Evolutionary conservation across 2,888 invertebrate genomes (phyloP), one percentile per base, ranked within the genome.

Genomic region (Yponomeuta evonymella): DNA sequence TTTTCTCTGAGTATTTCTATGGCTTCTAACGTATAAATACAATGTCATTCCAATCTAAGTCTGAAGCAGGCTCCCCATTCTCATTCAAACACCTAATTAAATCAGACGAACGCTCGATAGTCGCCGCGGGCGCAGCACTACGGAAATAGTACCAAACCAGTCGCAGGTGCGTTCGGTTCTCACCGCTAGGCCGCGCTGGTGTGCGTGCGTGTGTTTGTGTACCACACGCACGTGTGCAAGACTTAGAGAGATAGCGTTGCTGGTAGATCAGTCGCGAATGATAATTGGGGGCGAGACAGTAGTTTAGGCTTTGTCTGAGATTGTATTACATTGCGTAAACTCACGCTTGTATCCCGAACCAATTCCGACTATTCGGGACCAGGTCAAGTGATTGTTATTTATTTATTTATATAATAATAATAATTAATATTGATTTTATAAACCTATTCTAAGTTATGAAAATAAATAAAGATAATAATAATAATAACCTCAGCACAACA

Each of bases 141-240:
- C 79, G 79, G 82, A 83, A 85, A 84, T 84, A 81, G 83, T 70
- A 79, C 79, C 80, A 82, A 83, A 85, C 84, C 84, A 81, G 83
- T 89, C 51, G 89, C 91, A 91, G 91, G 91, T 91, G 91, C 88
- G 86, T 83, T 80, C 76, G 85, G 83, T 90, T 91, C 90, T 90
- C 90, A 90, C 88, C 84, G 83, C 68, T 67, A 69, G 63, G 33
- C 62, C 76, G 73, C 73, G 48, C 70, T 72, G 15, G 70, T 48
- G 74, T 75, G 75, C 72, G 75, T 71, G 71, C 75, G 76, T 68
- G 75, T 72, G 72, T 23, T 63, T 23, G 15, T 65, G 67, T 69
- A 67, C 73, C 62, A 72, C 71, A 76, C 72, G 73, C 73, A 73
- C 70, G 48, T 62, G 75, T 75, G 79, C 8, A 5, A 36, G 67